These are phyloP conservation scores for Seriola dumerili DNA, from an alignment of 2,113 vertebrate genomes.

Conservation along the genomic window DNA sequence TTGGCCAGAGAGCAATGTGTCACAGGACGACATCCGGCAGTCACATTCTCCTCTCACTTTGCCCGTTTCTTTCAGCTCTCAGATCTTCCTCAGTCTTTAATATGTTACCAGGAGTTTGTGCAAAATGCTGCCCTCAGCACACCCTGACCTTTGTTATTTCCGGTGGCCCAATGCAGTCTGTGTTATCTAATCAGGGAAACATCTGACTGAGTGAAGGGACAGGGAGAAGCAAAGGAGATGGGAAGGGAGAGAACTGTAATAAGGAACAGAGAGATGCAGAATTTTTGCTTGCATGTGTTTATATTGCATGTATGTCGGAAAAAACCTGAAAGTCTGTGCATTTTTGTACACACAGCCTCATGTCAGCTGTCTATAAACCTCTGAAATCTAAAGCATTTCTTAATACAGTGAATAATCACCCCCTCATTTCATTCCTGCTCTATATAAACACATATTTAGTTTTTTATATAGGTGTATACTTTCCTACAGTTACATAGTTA, in stretches of 20 bases:
- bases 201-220: conserved; percentile 59
- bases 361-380: not conserved
- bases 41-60: conserved; percentile 42
- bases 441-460: not conserved
- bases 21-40: conserved; percentile 52
- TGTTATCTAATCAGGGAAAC: conserved; percentile 81
- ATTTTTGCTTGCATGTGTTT: not conserved
- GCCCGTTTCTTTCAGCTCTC: conserved; percentile 29
- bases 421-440: not conserved
- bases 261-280: not conserved
- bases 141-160: conserved; percentile 84
- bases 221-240: not conserved
- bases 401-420: not conserved
- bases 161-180: conserved; percentile 59
- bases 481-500: not conserved
- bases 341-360: not conserved
- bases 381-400: not conserved
- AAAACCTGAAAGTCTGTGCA: not conserved
- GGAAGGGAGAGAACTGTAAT: conserved; percentile 1
- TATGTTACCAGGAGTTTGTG: conserved; percentile 77
- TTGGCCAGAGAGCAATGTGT: conserved; percentile 38
- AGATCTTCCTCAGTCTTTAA: conserved; percentile 70
- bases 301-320: not conserved
- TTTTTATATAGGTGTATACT: not conserved
- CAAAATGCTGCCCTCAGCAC: conserved; percentile 76